A percentile compares a stretch with the other conserved stretches of the same genome.
Evolutionary conservation across 2,888 invertebrate species (phyloP).

Genomic region (Hydroisotoma schaefferi): DNA sequence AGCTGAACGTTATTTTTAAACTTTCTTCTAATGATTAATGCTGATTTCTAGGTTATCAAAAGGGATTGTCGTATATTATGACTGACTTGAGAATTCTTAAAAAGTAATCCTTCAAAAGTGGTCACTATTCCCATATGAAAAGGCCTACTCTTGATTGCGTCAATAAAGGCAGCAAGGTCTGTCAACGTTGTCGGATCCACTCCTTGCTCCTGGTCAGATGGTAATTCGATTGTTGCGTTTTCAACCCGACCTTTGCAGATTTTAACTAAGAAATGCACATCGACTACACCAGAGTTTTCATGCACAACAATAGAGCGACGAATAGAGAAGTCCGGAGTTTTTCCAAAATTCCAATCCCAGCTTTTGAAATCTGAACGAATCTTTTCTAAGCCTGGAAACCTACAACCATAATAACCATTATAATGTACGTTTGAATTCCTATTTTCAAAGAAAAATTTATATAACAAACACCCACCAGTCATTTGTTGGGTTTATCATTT

Average conservation of each 20-base stretch:
- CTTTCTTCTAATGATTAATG: too few species aligned
- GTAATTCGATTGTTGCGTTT: conserved; percentile 24
- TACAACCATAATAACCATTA: neutral
- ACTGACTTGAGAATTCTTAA: conserved; percentile 37
- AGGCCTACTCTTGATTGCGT: conserved; percentile 41
- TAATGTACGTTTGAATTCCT: conserved; percentile 12
- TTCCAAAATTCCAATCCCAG: conserved; percentile 87
- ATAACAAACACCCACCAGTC: conserved; percentile 68
- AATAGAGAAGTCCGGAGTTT: conserved; percentile 78
- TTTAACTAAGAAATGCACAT: conserved; percentile 32
- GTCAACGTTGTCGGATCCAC: conserved; percentile 38
- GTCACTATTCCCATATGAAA: conserved; percentile 39
- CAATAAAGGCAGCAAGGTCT: conserved; percentile 44
- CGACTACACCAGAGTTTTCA: conserved; percentile 16
- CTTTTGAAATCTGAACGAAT: conserved; percentile 66
- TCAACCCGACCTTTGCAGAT: conserved; percentile 31
- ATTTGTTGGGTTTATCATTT: conserved; percentile 79
- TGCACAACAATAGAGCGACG: conserved; percentile 59
- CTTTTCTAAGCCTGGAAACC: conserved; percentile 63
- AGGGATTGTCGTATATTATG: conserved; percentile 22
- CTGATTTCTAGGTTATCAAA: conserved; percentile 9
- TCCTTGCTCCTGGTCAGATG: conserved; percentile 25
- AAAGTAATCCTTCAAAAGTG: conserved; percentile 44
- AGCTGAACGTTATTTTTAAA: too few species aligned
- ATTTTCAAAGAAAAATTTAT: conserved; percentile 55